A percentile compares a stretch with the other conserved stretches of the same genome.
phyloP scores from a whole-genome alignment of 2,797 vertebrate genomes.

The Epinephelus malabaricus region DNA sequence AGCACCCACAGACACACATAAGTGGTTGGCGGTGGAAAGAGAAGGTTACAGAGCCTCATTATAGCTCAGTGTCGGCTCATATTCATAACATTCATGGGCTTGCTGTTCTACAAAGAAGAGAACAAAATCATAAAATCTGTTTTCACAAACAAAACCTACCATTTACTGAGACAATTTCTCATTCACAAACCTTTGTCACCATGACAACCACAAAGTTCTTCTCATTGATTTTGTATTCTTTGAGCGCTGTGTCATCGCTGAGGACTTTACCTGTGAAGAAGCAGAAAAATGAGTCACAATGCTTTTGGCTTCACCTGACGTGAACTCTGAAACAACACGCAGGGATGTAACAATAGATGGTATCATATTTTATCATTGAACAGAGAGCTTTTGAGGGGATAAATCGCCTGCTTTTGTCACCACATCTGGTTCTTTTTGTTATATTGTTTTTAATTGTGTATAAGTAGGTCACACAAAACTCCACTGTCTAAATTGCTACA shows the following conservation, averaged over 20 bases:
- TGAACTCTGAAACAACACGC: slow-evolving; percentile 16
- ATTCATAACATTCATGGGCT: not conserved
- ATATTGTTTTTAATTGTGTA: not conserved
- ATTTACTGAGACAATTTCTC: not conserved
- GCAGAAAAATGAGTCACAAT: slow-evolving; percentile 12
- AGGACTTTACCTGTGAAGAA: slow-evolving; percentile 93
- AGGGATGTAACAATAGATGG: slow-evolving; percentile 11
- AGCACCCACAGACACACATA: not conserved
- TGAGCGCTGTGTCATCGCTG: slow-evolving; percentile 93
- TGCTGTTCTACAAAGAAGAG: not conserved
- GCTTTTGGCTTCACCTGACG: not conserved
- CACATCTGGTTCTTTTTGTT: slow-evolving; percentile 24
- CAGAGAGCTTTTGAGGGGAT: not conserved
- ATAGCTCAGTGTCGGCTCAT: slow-evolving; percentile 3
- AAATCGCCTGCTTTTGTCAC: slow-evolving; percentile 18
- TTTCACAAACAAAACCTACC: not conserved
- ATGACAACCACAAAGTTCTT: slow-evolving; percentile 99
- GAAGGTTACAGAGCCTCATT: not conserved
- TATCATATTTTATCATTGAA: slow-evolving; percentile 8
- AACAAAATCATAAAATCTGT: not conserved
- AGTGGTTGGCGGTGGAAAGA: not conserved
- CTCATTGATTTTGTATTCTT: slow-evolving; percentile 97
- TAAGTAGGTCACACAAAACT: slow-evolving; percentile 7
- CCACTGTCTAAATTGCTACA: not conserved
- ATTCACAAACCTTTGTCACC: slow-evolving; percentile 94